Base-by-base conservation (phyloP, 2,888 invertebrate species). In the Agrochola lota region DNA sequence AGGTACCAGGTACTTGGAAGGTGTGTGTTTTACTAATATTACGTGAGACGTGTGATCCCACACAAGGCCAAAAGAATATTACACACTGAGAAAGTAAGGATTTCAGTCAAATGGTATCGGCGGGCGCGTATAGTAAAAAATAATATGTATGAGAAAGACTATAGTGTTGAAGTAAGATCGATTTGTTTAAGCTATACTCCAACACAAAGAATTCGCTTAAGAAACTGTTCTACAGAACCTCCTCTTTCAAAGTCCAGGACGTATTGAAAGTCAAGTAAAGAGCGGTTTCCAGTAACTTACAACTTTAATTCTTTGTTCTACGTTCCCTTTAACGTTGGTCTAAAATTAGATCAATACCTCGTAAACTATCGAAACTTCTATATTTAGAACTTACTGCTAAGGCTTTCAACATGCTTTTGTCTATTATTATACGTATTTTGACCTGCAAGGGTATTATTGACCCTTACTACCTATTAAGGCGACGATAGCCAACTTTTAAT, bases 271-370 rank as follows among this genome's bases (percentile, higher is more conserved):
- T 55, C 23, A 49, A 52, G 6, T 40, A 26, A 62, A 60, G 20
- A 26, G 62, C 30, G 52, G 20, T 60, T 67, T 72, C 84, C 59
- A 84, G 78, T 63, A 46, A 67, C n/a, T 55, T 72, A 30, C 8
- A 66, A 57, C 60, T 60, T 52, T 60, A 49, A 55, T 57, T 69
- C 71, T 40, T 30, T 8, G 40, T 26, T 0, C 1, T 26, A 20
- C 67, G 59, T 62, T 72, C 60, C 52, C 5, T 76, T 59, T 35
- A 82, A 66, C 59, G 77, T 82, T 60, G 46, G n/a, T 78, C 80
- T 86, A 71, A 73, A 84, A 55, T 74, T 78, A 83, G 79, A 71
- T 66, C 71, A 78, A 85, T 85, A 64, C 52, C 12, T 63, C 23
- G 57, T 55, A 52, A 71, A 81, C 81, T 85, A 81, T 75, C 23